Evolutionary conservation across 2,113 vertebrate genomes (phyloP).

Genomic region (Sterrhoptilus dennistouni): DNA sequence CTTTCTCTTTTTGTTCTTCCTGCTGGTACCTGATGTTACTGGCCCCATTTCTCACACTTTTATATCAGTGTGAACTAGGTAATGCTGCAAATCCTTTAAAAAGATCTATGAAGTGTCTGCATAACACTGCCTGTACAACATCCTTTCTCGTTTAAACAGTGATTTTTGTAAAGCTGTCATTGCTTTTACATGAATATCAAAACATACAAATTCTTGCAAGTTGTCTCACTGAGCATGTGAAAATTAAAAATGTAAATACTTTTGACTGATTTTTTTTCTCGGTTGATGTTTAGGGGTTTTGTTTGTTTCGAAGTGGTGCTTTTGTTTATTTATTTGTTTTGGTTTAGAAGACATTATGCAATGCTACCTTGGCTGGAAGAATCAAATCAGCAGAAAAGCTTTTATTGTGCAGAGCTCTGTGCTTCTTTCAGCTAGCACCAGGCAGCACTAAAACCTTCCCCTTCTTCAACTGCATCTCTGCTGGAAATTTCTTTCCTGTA

Average conservation of each 20-base stretch:
- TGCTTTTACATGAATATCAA: not conserved
- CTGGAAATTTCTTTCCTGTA: not conserved
- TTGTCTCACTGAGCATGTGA: not conserved
- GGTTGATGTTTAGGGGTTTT: not conserved
- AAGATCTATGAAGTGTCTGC: not conserved
- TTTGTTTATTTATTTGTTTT: not conserved
- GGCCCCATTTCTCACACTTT: not conserved
- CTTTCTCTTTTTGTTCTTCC: not conserved
- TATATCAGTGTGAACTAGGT: not conserved
- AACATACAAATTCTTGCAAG: not conserved
- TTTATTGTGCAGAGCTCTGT: not conserved
- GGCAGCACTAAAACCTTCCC: not conserved
- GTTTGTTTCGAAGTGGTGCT: fast-evolving
- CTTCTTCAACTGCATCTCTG: not conserved
- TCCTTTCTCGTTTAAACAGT: not conserved
- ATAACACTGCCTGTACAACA: not conserved
- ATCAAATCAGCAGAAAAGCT: not conserved
- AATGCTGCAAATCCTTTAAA: not conserved
- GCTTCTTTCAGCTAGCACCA: not conserved
- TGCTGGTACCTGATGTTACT: not conserved
- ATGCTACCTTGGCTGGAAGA: not conserved
- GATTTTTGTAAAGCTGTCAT: not conserved
- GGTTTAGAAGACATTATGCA: not conserved
- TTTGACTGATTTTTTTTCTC: not conserved
- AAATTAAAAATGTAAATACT: not conserved